Conservation (phyloP, 2,113 vertebrate species). For the Carassius carassius region DNA sequence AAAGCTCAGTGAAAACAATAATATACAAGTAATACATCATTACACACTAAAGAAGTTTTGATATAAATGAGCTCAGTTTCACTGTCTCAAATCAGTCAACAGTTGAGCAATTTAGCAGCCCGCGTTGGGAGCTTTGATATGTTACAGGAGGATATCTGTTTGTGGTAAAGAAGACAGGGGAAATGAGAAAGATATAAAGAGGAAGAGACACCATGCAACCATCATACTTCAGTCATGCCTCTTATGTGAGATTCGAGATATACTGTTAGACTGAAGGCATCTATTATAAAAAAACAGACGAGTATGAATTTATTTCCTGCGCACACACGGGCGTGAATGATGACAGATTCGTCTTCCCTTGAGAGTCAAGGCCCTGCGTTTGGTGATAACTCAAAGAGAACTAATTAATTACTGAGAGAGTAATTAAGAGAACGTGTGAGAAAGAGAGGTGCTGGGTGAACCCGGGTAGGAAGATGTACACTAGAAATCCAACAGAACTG, state of each 20-base stretch:
- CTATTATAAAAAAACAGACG: neutral
- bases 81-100: too few relatives aligned
- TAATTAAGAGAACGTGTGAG: neutral
- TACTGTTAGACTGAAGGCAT: neutral
- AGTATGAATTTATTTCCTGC: neutral
- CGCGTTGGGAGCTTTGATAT: neutral
- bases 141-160: neutral
- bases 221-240: neutral
- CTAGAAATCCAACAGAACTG: neutral
- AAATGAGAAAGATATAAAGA: neutral
- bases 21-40: too few relatives aligned
- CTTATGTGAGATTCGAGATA: neutral
- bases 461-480: neutral
- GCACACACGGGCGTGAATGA: neutral
- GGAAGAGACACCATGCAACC: neutral
- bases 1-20: too few relatives aligned
- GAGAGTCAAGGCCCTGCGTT: conserved; percentile 25
- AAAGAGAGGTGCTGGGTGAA: neutral
- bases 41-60: too few relatives aligned
- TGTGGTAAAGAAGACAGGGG: neutral
- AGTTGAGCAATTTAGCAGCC: neutral
- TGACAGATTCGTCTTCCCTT: conserved; percentile 32
- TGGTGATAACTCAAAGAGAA: conserved; percentile 10
- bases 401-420: conserved; percentile 27
- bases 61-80: too few relatives aligned